Evolutionary conservation across 2,888 invertebrate genomes (phyloP).

Genomic region (Endomychus coccineus): DNA sequence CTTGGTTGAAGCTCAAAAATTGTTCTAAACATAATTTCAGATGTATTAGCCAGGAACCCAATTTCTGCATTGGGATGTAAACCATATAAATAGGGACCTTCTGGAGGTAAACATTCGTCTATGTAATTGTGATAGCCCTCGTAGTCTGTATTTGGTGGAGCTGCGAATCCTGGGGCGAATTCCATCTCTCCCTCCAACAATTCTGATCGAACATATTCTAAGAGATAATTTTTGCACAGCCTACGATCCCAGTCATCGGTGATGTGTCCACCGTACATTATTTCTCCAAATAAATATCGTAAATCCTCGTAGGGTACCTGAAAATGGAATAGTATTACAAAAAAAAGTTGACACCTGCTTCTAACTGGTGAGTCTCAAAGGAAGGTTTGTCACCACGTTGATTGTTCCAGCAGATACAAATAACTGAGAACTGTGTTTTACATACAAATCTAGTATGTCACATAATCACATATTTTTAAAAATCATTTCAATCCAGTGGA

Average conservation of each 20-base stretch:
- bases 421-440: too few relatives aligned
- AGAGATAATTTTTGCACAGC: slow-evolving; percentile 76
- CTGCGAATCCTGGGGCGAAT: slow-evolving; percentile 76
- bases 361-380: too few relatives aligned
- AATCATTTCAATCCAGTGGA: too few relatives aligned
- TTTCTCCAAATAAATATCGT: slow-evolving; percentile 90
- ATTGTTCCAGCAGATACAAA: too few relatives aligned
- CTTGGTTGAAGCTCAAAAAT: slow-evolving; percentile 88
- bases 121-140: slow-evolving; percentile 80
- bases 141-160: slow-evolving; percentile 85
- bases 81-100: slow-evolving; percentile 86
- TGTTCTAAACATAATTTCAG: slow-evolving; percentile 75
- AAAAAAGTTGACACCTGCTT: too few relatives aligned
- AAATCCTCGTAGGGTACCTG: slow-evolving; percentile 87
- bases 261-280: slow-evolving; percentile 97
- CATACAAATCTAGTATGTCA: too few relatives aligned
- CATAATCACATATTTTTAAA: too few relatives aligned
- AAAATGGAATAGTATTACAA: too few relatives aligned
- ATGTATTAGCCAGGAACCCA: slow-evolving; percentile 80
- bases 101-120: slow-evolving; percentile 76
- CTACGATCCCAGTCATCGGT: slow-evolving; percentile 94
- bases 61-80: slow-evolving; percentile 94
- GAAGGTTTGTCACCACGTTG: too few relatives aligned
- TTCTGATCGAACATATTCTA: slow-evolving; percentile 82
- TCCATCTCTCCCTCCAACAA: slow-evolving; percentile 79